Conservation (phyloP, 1,140 invertebrate genomes). For the Heliconius nattereri region DNA sequence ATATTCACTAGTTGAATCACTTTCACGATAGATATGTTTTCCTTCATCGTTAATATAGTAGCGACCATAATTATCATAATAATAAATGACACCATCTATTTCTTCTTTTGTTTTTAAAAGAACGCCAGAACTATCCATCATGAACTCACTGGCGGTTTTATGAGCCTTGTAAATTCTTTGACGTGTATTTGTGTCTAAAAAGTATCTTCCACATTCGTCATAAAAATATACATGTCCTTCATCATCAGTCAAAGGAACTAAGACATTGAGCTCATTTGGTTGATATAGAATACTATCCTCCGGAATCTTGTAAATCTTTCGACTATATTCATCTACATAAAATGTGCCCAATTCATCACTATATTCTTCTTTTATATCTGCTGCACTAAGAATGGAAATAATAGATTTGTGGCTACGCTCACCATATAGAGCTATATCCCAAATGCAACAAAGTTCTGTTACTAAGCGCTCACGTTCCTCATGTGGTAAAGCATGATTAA, state of each 20-base stretch:
- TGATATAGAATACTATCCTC: constrained; percentile 62
- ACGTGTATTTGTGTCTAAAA: constrained; percentile 58
- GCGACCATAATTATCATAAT: constrained; percentile 70
- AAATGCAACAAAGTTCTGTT: constrained; percentile 67
- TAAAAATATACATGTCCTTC: constrained; percentile 67
- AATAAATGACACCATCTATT: constrained; percentile 61
- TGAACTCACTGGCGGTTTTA: constrained; percentile 68
- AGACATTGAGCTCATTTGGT: constrained; percentile 64
- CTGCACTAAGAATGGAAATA: constrained; percentile 72
- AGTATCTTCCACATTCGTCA: constrained; percentile 75
- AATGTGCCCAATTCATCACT: constrained; percentile 68
- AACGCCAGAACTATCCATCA: constrained; percentile 67
- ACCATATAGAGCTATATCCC: constrained; percentile 70
- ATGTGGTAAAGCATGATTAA: constrained; percentile 64
- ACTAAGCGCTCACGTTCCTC: constrained; percentile 65
- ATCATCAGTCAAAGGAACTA: constrained; percentile 69
- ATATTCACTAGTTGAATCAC: constrained; percentile 68
- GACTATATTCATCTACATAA: constrained; percentile 66
- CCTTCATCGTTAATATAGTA: constrained; percentile 68
- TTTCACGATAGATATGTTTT: constrained; percentile 72
- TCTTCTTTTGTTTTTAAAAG: constrained; percentile 69
- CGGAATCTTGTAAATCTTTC: constrained; percentile 71
- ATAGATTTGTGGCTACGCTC: constrained; percentile 67
- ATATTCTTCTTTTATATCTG: constrained; percentile 70
- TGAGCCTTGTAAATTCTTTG: constrained; percentile 72